A percentile compares a stretch with the other conserved stretches of the same genome.
Evolutionary conservation across 2,888 invertebrate genomes (phyloP).

Genomic region (Melitaea athalia): DNA sequence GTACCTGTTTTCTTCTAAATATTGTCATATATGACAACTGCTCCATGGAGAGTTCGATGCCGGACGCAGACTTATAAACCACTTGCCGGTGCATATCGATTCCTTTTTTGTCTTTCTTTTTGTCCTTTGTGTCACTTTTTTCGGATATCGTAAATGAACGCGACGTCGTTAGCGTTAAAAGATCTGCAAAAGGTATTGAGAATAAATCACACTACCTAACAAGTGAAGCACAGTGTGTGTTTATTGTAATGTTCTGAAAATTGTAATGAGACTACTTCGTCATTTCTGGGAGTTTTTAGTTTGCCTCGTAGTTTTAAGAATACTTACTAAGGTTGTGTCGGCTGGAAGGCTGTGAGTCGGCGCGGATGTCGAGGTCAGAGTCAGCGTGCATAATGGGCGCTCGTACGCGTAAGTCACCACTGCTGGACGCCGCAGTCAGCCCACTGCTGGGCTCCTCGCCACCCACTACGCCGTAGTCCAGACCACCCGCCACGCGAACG

Average conservation of each 20-base stretch:
- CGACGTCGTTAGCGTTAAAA: slow-evolving; percentile 64
- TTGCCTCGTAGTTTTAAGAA: not conserved
- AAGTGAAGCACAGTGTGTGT: no score
- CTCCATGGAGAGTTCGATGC: slow-evolving; percentile 83
- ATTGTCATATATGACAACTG: slow-evolving; percentile 87
- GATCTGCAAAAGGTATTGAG: slow-evolving; percentile 48
- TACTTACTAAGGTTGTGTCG: slow-evolving; percentile 64
- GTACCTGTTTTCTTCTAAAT: slow-evolving; percentile 88
- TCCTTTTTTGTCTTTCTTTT: slow-evolving; percentile 61
- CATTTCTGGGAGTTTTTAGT: not conserved
- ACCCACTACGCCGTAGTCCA: slow-evolving; percentile 86
- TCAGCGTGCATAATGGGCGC: slow-evolving; percentile 85
- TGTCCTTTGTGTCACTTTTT: slow-evolving; percentile 58
- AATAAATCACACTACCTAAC: no score
- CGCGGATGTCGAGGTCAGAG: slow-evolving; percentile 86
- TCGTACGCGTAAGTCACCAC: slow-evolving; percentile 72
- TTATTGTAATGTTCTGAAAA: no score
- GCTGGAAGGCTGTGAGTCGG: slow-evolving; percentile 57
- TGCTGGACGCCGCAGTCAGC: slow-evolving; percentile 67
- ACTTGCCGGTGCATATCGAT: slow-evolving; percentile 71
- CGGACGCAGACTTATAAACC: slow-evolving; percentile 82
- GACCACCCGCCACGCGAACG: slow-evolving; percentile 91
- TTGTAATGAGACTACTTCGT: no score
- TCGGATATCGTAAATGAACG: slow-evolving; percentile 75
- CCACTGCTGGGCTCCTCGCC: slow-evolving; percentile 60